Conservation (phyloP, 2,888 invertebrate species). For the Villa cingulata region DNA sequence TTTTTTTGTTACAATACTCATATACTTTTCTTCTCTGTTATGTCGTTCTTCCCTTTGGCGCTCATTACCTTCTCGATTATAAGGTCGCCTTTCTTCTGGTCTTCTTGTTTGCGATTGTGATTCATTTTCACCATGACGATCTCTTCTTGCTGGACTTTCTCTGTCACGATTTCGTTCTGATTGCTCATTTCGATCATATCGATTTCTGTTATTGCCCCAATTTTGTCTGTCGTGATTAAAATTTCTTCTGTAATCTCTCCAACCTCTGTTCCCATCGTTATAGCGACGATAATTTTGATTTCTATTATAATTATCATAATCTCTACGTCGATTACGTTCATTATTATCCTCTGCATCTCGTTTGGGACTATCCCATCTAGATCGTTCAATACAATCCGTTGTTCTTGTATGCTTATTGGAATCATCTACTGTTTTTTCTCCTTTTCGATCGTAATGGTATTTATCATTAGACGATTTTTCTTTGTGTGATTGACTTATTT, state of each 20-base stretch:
- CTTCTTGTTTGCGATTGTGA: neutral
- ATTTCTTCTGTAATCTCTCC: too few species aligned
- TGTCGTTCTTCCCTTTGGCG: too few species aligned
- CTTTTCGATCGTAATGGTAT: too few species aligned
- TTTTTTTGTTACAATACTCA: too few species aligned
- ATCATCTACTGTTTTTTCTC: too few species aligned
- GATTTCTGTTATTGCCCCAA: neutral
- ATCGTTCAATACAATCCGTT: neutral
- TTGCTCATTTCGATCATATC: neutral
- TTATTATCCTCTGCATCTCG: neutral
- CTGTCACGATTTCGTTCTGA: neutral
- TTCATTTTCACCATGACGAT: neutral
- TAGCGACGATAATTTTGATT: neutral
- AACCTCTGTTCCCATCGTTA: neutral
- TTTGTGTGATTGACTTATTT: too few species aligned
- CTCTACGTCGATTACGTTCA: neutral
- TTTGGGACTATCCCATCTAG: neutral
- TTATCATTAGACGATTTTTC: too few species aligned
- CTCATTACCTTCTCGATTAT: conserved; percentile 16
- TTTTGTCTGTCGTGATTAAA: neutral
- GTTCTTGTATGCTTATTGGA: neutral
- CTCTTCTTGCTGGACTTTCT: neutral
- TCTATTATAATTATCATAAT: neutral
- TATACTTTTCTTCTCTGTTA: neutral
- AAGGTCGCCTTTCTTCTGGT: conserved; percentile 4